Evolutionary conservation across 2,888 invertebrate species (phyloP).

Genomic region (Phengaris arion): DNA sequence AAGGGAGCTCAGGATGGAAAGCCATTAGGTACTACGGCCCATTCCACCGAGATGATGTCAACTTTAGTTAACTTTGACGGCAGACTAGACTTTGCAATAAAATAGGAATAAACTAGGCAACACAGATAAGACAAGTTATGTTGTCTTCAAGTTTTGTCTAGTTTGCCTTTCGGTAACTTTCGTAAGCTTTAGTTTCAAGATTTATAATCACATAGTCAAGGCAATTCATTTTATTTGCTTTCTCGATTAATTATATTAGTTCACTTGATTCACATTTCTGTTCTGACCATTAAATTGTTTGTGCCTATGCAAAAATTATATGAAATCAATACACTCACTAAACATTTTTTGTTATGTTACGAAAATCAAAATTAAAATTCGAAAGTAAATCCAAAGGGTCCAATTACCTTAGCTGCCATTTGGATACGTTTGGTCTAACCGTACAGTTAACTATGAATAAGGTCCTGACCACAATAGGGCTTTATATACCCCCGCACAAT

Average conservation of each 20-base stretch:
- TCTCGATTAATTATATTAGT: too few species aligned
- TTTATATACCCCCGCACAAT: slow-evolving; percentile 62
- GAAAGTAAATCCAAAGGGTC: slow-evolving; percentile 30
- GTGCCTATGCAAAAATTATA: too few species aligned
- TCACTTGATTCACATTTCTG: too few species aligned
- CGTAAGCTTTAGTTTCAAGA: too few species aligned
- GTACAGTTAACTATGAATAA: slow-evolving; percentile 73
- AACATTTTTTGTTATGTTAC: not conserved
- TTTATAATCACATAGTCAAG: too few species aligned
- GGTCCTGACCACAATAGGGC: slow-evolving; percentile 56
- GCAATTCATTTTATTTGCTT: too few species aligned
- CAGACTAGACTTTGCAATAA: slow-evolving; percentile 11
- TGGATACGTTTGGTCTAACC: slow-evolving; percentile 63
- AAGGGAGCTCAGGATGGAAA: not conserved
- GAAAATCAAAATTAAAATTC: not conserved
- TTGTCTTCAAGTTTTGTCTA: not conserved
- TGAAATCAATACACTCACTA: not conserved
- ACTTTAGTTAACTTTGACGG: slow-evolving; percentile 9
- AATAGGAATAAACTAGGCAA: slow-evolving; percentile 1
- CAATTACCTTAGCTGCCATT: slow-evolving; percentile 75
- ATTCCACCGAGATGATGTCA: not conserved
- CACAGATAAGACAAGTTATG: not conserved
- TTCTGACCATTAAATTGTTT: too few species aligned
- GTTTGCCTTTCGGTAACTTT: not conserved
- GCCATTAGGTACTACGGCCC: not conserved